Percentiles rank a stretch among this genome's conserved stretches.
Conservation (phyloP, 1,140 invertebrate species). For the Helicoverpa zea region DNA sequence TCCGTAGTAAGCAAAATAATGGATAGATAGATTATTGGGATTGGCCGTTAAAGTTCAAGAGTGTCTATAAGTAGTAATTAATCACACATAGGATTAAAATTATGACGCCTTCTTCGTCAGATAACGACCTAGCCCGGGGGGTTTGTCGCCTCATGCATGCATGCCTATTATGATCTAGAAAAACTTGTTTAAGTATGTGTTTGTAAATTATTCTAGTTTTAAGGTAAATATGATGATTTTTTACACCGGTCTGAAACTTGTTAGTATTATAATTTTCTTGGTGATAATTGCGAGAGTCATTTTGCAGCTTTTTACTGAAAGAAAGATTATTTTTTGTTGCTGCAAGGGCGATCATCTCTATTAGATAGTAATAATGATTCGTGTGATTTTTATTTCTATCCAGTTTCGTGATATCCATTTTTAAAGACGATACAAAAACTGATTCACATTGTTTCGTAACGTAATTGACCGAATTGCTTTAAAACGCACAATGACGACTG, state of each 20-base stretch:
- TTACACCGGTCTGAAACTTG: no score
- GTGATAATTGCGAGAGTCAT: no score
- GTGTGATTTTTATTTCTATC: no score
- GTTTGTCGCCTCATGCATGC: neutral
- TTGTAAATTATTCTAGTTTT: neutral
- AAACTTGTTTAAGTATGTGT: constrained; percentile 7
- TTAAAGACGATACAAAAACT: neutral
- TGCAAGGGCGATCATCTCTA: no score
- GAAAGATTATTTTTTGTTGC: no score
- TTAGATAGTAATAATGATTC: no score
- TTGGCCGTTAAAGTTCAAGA: neutral
- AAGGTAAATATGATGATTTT: no score
- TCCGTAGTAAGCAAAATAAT: neutral
- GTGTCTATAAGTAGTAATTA: constrained; percentile 11
- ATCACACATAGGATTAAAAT: neutral
- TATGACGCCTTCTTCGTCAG: neutral
- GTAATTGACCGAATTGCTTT: no score
- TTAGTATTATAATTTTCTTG: no score
- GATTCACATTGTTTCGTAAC: neutral
- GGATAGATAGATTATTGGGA: neutral
- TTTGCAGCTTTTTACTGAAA: no score
- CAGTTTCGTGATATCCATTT: no score
- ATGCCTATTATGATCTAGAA: neutral
- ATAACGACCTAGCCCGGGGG: neutral
- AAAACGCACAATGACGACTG: no score